phyloP scores from a whole-genome alignment of 2,113 vertebrate species.

The Solea senegalensis region DNA sequence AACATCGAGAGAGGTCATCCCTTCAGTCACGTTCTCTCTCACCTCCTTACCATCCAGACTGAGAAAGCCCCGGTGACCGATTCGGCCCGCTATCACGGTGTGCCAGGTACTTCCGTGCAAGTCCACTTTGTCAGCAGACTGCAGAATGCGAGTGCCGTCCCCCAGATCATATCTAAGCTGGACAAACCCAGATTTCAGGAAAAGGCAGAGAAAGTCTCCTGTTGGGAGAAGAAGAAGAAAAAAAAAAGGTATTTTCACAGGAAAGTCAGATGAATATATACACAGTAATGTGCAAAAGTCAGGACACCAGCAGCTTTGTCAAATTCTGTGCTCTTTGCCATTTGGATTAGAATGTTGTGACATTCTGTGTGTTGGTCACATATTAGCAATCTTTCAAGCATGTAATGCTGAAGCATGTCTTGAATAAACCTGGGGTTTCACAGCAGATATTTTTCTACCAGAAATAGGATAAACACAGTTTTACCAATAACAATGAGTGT shows the following conservation, averaged over 20 bases:
- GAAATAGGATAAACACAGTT: too few species aligned
- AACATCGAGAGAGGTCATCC: conserved; percentile 83
- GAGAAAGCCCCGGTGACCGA: conserved; percentile 82
- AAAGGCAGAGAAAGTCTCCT: conserved; percentile 91
- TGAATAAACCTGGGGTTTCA: too few species aligned
- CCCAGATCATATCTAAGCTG: conserved; percentile 88
- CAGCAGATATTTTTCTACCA: too few species aligned
- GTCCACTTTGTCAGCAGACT: conserved; percentile 71
- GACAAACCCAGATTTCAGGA: conserved; percentile 80
- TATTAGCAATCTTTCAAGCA: too few species aligned
- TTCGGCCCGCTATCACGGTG: conserved; percentile 79
- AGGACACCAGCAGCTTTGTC: too few species aligned
- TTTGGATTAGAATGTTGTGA: too few species aligned
- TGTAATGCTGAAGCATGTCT: too few species aligned
- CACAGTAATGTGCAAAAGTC: too few species aligned
- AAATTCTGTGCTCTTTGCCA: too few species aligned
- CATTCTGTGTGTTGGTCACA: too few species aligned
- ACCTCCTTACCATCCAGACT: conserved; percentile 78
- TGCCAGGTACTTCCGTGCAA: conserved; percentile 79
- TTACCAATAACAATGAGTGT: too few species aligned
- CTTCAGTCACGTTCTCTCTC: conserved; percentile 61
- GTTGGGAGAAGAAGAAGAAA: conserved; percentile 2
- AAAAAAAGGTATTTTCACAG: background rate
- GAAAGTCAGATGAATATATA: too few species aligned
- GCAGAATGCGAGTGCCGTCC: conserved; percentile 78